Evolutionary conservation across 2,888 invertebrate genomes (phyloP).

Genomic region (Pasiphila rectangulata): DNA sequence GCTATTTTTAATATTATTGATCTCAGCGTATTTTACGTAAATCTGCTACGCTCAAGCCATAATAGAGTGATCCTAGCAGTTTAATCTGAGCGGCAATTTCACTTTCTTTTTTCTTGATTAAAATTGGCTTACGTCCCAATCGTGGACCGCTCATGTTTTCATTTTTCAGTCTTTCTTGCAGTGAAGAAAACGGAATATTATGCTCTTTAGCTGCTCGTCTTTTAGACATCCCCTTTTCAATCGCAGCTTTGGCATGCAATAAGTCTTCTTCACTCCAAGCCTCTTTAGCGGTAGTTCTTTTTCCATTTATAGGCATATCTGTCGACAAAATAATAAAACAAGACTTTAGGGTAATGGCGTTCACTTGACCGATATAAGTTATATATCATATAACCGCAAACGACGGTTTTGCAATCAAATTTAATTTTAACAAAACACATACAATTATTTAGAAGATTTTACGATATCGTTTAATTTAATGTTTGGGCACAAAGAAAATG

Average conservation of each 20-base stretch:
- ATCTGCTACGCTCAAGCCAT: conserved; percentile 11
- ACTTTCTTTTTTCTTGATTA: too few species aligned
- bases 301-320: too few species aligned
- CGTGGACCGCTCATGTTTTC: conserved; percentile 26
- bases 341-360: too few species aligned
- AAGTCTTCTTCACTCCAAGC: conserved; percentile 20
- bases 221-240: conserved; percentile 7
- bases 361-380: too few species aligned
- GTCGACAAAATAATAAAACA: too few species aligned
- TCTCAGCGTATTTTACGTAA: conserved; percentile 17
- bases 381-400: too few species aligned
- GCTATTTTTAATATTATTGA: conserved; percentile 11
- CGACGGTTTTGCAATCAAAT: too few species aligned
- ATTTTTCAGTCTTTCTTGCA: conserved; percentile 6
- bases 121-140: too few species aligned
- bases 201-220: background rate
- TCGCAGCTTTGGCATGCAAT: conserved; percentile 21
- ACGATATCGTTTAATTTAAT: too few species aligned
- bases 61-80: conserved; percentile 12
- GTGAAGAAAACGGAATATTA: conserved; percentile 8
- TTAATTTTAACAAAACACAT: too few species aligned
- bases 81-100: background rate
- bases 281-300: conserved; percentile 23
- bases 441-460: too few species aligned
- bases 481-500: too few species aligned